Percentiles rank a stretch among this genome's conserved stretches.
Conservation (phyloP, 2,797 vertebrate species). For the Hemibagrus guttatus region DNA sequence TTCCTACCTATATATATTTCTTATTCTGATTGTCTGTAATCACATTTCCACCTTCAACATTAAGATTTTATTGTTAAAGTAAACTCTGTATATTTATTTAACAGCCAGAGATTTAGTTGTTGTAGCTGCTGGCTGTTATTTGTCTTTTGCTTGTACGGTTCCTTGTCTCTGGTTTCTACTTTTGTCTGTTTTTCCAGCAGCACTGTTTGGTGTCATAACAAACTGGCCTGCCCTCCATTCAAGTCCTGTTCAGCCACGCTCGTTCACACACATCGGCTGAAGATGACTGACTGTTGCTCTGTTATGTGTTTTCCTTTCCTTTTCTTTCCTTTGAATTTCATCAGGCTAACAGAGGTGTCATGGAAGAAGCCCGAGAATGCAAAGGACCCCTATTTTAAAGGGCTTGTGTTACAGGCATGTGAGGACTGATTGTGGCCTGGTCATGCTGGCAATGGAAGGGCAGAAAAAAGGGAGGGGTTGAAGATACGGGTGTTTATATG, state of each 20-base stretch:
- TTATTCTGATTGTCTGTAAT: conserved; percentile 20
- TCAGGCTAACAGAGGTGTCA: conserved; percentile 35
- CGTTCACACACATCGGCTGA: conserved; percentile 63
- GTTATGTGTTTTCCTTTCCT: conserved; percentile 48
- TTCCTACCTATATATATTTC: background rate
- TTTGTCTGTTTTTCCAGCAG: conserved; percentile 65
- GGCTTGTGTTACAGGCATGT: conserved; percentile 46
- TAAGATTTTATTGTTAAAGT: conserved; percentile 67
- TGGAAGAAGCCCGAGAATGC: conserved; percentile 11
- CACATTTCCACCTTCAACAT: conserved; percentile 58
- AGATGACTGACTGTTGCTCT: conserved; percentile 65
- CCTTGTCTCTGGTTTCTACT: conserved; percentile 74
- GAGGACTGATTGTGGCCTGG: conserved; percentile 33
- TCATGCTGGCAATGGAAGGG: conserved; percentile 9
- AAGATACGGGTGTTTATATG: conserved; percentile 32
- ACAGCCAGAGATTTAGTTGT: conserved; percentile 63
- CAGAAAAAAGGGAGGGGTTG: conserved; percentile 15
- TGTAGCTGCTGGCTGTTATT: conserved; percentile 75
- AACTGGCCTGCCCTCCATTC: conserved; percentile 58
- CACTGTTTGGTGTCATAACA: conserved; percentile 80
- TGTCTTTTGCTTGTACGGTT: conserved; percentile 76
- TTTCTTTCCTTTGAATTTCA: conserved; percentile 37
- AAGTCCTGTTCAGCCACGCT: conserved; percentile 57
- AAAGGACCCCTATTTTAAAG: conserved; percentile 39
- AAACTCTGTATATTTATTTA: conserved; percentile 66